These are phyloP conservation scores for Daktulosphaira vitifoliae DNA, from an alignment of 1,140 invertebrate genomes.

Conservation along the genomic window DNA sequence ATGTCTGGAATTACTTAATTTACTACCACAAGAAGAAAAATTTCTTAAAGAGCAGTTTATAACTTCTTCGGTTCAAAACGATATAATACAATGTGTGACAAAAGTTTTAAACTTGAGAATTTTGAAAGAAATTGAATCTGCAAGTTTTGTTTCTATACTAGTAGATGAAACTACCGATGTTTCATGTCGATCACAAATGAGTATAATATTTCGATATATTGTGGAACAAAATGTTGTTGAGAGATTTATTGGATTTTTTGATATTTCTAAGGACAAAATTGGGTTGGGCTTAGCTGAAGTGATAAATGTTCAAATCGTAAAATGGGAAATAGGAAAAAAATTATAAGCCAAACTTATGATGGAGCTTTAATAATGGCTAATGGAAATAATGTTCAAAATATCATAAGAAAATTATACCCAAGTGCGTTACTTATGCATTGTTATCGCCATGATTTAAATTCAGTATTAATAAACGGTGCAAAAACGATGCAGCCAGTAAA, in stretches of 20 bases:
- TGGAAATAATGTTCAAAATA: no score
- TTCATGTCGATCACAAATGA: conserved; percentile 38
- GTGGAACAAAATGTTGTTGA: conserved; percentile 55
- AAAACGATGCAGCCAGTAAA: conserved; percentile 30
- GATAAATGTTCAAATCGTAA: not conserved
- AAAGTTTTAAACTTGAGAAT: conserved; percentile 39
- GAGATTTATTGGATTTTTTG: conserved; percentile 43
- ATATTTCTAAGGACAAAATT: conserved; percentile 22
- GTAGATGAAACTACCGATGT: conserved; percentile 41
- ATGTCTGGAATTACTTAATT: conserved; percentile 4
- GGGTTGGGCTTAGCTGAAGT: not conserved
- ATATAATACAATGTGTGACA: conserved; percentile 41
- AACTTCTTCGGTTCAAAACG: conserved; percentile 40
- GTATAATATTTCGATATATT: conserved; percentile 38
- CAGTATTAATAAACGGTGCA: conserved; percentile 36
- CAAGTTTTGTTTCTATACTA: conserved; percentile 39
- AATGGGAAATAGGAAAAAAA: conserved; percentile 14
- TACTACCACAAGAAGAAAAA: conserved; percentile 8
- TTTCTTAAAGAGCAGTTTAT: conserved; percentile 39
- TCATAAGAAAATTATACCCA: no score
- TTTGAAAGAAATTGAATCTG: conserved; percentile 39
- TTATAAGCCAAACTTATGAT: conserved; percentile 35
- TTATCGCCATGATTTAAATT: conserved; percentile 36
- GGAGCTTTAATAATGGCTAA: conserved; percentile 34
- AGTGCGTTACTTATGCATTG: conserved; percentile 36